phyloP scores from a whole-genome alignment of 2,113 vertebrate genomes.

The Drymodes brunneopygia region DNA sequence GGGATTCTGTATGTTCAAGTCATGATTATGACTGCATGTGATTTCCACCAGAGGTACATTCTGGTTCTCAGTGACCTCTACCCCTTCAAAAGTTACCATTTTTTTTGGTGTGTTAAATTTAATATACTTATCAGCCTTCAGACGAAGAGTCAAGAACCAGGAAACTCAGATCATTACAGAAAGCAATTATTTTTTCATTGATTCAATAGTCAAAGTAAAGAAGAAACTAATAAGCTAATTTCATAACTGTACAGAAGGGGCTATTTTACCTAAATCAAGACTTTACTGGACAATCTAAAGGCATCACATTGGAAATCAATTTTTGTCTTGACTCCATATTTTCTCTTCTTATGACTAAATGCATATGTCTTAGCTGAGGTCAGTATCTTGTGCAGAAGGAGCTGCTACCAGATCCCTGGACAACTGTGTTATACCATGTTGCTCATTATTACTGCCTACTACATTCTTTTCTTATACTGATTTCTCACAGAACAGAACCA shows the following conservation, averaged over 20 bases:
- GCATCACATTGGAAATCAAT: neutral
- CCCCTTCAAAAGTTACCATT: neutral
- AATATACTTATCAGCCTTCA: neutral
- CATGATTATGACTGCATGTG: neutral
- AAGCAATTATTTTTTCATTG: neutral
- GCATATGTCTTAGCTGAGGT: neutral
- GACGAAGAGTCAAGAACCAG: neutral
- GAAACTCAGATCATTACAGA: neutral
- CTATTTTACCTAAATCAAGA: neutral
- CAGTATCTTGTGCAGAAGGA: neutral
- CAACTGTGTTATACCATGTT: neutral
- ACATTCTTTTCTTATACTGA: neutral
- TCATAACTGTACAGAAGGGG: neutral
- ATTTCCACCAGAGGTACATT: neutral
- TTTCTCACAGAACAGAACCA: neutral
- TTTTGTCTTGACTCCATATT: neutral
- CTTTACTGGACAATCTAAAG: neutral
- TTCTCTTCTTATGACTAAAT: neutral
- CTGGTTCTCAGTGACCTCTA: neutral
- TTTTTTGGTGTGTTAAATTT: neutral
- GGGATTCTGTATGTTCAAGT: neutral
- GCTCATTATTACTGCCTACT: neutral
- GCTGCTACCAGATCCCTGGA: neutral
- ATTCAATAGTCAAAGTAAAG: neutral
- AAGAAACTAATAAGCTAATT: neutral